Evolutionary conservation across 2,113 vertebrate species (phyloP), one percentile per base, ranked within the genome.

Genomic region (Ancistrus triradiatus): DNA sequence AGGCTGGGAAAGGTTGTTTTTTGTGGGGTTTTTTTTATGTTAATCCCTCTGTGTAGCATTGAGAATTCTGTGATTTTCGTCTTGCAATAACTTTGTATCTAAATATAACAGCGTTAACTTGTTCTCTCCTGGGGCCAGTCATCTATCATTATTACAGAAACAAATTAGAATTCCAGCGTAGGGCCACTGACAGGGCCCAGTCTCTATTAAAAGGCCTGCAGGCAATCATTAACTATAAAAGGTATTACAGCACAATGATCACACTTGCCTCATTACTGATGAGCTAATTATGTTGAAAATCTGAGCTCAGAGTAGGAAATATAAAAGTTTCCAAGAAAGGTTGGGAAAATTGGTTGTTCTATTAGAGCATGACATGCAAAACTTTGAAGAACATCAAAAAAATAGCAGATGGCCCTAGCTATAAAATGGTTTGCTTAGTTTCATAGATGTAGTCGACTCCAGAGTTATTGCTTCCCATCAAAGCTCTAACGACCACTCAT

Each of bases 221-320:
- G 52, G 33, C 17, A 55, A 33, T 22, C 52, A 55, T 38, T 55
- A 55, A 38, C 52, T 18, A 55, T 31, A 38, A 55, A n/a, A 31
- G 52, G 33, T 31, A 19, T 38, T 22, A 38, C 33, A 18, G 15
- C 31, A 55, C 19, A 55, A 38, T 38, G 52, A 55, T 18, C 52
- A 55, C 18, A 17, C 52, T 18, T n/a, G 18, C 33, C 33, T 55
- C 22, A 38, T 31, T 38, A n/a, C 52, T 53, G 50, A 53, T 53
- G 50, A 35, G 28, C n/a, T 55, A 31, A 55, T 55, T 55, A 18
- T 55, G 31, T 14, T 22, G 8, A 35, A 2, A 37, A 37, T 37
- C 33, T 55, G 18, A 55, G 51, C 31, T 35, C 15, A 37, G 31
- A 37, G 17, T 37, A 55, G 11, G n/a, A 55, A 37, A 55, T 33